These are phyloP conservation scores for Hypercompe scribonia DNA, from an alignment of 2,888 invertebrate genomes.

Conservation along the genomic window DNA sequence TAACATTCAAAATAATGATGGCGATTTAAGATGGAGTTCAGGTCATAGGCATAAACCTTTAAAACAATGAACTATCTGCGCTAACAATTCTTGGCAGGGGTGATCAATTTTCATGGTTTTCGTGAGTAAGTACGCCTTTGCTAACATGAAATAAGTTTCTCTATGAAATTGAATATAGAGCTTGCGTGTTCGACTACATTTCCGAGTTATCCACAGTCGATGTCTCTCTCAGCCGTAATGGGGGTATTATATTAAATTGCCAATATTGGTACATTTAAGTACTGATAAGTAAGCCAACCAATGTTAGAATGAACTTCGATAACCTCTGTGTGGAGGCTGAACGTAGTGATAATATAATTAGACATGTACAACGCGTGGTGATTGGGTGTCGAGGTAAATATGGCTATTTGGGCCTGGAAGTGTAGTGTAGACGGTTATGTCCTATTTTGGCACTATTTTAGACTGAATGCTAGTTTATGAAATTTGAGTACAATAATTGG, in stretches of 20 bases:
- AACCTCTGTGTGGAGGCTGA: conserved; percentile 70
- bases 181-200: conserved; percentile 77
- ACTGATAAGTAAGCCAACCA: conserved; percentile 64
- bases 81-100: conserved; percentile 28
- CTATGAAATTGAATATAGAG: conserved; percentile 81
- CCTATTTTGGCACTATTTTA: background rate
- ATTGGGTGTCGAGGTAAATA: conserved; percentile 9
- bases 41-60: background rate
- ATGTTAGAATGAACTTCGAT: conserved; percentile 68
- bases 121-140: conserved; percentile 69
- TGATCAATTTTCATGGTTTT: conserved; percentile 70
- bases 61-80: background rate
- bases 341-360: conserved; percentile 63
- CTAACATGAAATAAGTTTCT: conserved; percentile 78
- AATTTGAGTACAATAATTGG: conserved; percentile 2
- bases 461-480: conserved; percentile 19
- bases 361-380: conserved; percentile 53
- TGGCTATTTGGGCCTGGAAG: background rate
- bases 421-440: background rate
- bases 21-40: no score
- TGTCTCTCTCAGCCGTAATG: conserved; percentile 77
- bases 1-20: no score
- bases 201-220: conserved; percentile 66
- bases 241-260: conserved; percentile 75
- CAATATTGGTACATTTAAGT: conserved; percentile 68